Base-by-base conservation (phyloP, 1,140 invertebrate species). In the Drosophila erecta region DNA sequence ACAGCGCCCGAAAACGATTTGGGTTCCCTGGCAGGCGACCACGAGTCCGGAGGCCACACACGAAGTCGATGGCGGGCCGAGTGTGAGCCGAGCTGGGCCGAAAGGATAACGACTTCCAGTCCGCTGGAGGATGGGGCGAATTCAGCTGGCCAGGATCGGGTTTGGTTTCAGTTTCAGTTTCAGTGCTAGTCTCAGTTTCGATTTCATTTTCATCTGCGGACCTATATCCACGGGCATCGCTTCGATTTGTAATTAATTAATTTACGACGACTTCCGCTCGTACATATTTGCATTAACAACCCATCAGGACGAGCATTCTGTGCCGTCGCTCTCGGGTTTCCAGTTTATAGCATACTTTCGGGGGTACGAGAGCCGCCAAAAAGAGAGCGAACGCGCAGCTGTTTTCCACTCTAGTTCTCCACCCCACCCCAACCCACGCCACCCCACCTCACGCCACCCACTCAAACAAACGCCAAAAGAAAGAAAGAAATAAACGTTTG, bases 1-100 rank as follows among this genome's bases (percentile, higher is more conserved):
- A 81, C 84, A 89, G 85, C 80, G 84, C 76, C 87, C 84, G 85
- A 90, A 89, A 90, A 84, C 84, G 84, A 77, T 90, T 77, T 89
- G 80, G 49, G 71, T 56, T 70, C 71, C 79, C 64, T 43, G 73
- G 22, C 74, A 57, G 66, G 60, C 56, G 51, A 69, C 44, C 59
- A 66, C 76, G 59, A 81, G 58, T 60, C 56, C 74, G 53, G 65
- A 66, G 55, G 50, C 73, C 55, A 76, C 37, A 35, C 40, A 81
- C 65, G 43, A 69, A 55, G 43, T 58, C 27, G 33, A 22, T 66
- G 59, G 64, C 71, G 69, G 38, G 35, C 56, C 70, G 69, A 70
- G 4, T 44, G 15, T 0, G 7, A 11, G 10, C 41, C 64, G 51
- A 71, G 2, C 3, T 10, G 20, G 22, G 7, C 50, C 51, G 43